Base-by-base conservation (phyloP, 2,113 vertebrate species). In the Megaceryle torquata region DNA sequence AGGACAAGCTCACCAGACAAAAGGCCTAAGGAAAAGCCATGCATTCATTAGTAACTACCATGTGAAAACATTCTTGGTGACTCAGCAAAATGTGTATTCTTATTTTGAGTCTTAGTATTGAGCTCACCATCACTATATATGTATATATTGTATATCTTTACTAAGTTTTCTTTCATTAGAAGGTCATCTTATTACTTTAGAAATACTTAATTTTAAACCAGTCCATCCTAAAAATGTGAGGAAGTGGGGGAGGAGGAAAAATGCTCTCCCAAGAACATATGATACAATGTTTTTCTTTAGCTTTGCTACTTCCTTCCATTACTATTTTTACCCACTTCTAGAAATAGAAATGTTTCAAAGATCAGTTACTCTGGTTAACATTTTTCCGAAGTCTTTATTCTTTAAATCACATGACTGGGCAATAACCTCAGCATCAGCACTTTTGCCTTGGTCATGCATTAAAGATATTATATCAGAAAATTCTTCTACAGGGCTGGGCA, bases 241-340 rank as follows among this genome's bases (percentile, higher is more conserved):
- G 5, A 3, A 1, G 15, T 22, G 15, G 1, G 0, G 3, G 13
- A 90, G 37, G 25, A 48, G 4, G 5, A 33, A 77, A 60, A 43
- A 39, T 2, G 6, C 16, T 3, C 8, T 11, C 35, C 18, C 43
- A 33, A 71, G 5, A 46, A 25, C 10, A 60, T 20, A 19, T 0
- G 2, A 35, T 33, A 78, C 2, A 64, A 8, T 10, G 7, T 21
- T n/a, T 92, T 86, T 59, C 25, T 31, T 69, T 5, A 35, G 7
- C 5, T 71, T 89, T 68, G 7, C 7, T 68, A 43, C 15, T 20
- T 77, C 25, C 22, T 86, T 60, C 37, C 39, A 25, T 56, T 51
- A 44, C 10, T 69, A 56, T 43, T 82, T 92, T 53, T 43, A 57
- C 10, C 5, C 33, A 82, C 5, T 88, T 89, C 28, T 22, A 61